phyloP scores from a whole-genome alignment of 2,888 invertebrate genomes.

The Cylindroiulus punctatus region DNA sequence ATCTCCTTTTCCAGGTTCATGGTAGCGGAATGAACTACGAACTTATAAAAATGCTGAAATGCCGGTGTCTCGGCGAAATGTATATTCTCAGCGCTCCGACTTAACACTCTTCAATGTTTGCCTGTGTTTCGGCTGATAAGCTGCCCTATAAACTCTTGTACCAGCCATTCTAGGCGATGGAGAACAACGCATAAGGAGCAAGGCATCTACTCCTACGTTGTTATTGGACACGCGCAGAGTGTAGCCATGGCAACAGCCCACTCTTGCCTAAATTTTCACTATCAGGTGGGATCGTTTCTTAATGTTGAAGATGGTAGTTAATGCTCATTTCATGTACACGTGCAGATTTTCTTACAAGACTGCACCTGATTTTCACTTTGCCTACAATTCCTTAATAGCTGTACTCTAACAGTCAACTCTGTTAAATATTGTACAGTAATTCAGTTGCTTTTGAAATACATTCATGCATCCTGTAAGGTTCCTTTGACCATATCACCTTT shows the following conservation, averaged over 20 bases:
- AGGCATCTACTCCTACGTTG: not conserved
- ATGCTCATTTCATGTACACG: too few relatives aligned
- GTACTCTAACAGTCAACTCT: too few relatives aligned
- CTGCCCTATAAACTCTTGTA: not conserved
- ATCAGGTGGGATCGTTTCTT: not conserved
- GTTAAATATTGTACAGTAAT: too few relatives aligned
- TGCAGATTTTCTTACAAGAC: too few relatives aligned
- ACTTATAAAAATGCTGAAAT: constrained; percentile 25
- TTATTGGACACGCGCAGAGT: not conserved
- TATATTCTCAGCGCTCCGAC: not conserved
- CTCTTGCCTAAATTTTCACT: not conserved
- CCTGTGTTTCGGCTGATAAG: constrained; percentile 32
- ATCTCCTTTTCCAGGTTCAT: not conserved
- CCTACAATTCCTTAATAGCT: too few relatives aligned
- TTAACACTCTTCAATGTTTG: not conserved
- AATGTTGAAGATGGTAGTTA: not conserved
- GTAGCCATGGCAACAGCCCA: not conserved
- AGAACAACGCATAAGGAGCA: not conserved
- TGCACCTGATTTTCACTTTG: too few relatives aligned
- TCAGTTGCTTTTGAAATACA: too few relatives aligned
- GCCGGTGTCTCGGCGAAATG: not conserved
- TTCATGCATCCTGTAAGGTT: too few relatives aligned
- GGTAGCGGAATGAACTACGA: constrained; percentile 32
- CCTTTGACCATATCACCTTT: too few relatives aligned
- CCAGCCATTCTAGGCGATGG: not conserved